Evolutionary conservation across 2,888 invertebrate genomes (phyloP), one percentile per base, ranked within the genome.

Genomic region (Philhelius pedissequus): DNA sequence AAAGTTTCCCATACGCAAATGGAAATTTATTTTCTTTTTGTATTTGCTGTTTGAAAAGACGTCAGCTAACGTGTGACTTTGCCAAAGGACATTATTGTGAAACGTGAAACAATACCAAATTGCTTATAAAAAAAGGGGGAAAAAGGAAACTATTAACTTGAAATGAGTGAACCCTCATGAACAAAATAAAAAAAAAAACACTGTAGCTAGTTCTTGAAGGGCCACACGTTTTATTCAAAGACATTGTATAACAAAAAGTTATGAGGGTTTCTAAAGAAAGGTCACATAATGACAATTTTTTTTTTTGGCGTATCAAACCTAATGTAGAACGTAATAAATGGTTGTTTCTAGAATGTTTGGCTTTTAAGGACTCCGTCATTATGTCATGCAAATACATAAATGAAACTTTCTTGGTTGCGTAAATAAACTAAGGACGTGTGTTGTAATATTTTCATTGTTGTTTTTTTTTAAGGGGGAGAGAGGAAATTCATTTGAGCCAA

Each of bases 51-150:
- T 0, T n/a, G 4, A 27, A 32, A 54, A 30, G 30, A 32, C 54
- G 54, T 54, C 54, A 54, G 54, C 18, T 20, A 20, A 54, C 54
- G 54, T 54, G 54, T 54, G 54, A 54, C 54, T 54, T 32, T 54
- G 54, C 32, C 18, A 54, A 54, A 54, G 18, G 54, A 30, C 54
- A 54, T 32, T 54, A 54, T 32, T 54, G 54, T 18, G 30, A 54
- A 54, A 54, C 54, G 32, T 20, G 11, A 15, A 54, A 32, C 54
- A 54, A 54, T 30, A 30, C 30, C 30, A n/a, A 27, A 50, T 15
- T 27, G 27, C 50, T 25, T 27, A 27, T n/a, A 15, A 13, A 48
- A 25, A 54, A 32, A 13, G 11, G 11, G 18, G 54, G 13, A 32
- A 54, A 54, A 54, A 32, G 50, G 54, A 54, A 54, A 54, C 54